Percentiles rank a stretch among this genome's conserved stretches.
These are phyloP conservation scores for Danaus chrysippus DNA, from an alignment of 2,888 invertebrate species.

Conservation along the genomic window DNA sequence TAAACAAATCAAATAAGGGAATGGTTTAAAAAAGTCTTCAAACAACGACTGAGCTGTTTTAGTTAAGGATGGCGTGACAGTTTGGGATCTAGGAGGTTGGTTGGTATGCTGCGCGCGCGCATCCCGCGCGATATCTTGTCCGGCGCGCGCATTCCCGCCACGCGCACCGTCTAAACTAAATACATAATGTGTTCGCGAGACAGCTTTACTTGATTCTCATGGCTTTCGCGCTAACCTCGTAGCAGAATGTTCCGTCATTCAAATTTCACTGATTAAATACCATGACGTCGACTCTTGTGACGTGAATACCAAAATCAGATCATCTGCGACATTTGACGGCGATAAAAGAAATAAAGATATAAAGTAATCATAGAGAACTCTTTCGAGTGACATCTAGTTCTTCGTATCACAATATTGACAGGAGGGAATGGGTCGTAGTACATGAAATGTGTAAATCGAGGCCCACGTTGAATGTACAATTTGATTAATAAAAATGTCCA, in stretches of 20 bases:
- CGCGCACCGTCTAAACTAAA: conserved; percentile 49
- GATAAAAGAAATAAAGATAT: no score
- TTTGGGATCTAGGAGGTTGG: conserved; percentile 27
- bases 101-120: conserved; percentile 33
- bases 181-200: conserved; percentile 60
- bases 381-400: not conserved
- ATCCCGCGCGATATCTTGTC: conserved; percentile 52
- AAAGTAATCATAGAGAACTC: no score
- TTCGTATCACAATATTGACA: not conserved
- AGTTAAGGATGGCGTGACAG: conserved; percentile 24
- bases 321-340: no score
- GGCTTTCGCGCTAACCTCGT: conserved; percentile 26
- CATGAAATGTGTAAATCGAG: conserved; percentile 17
- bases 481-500: conserved; percentile 35
- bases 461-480: conserved; percentile 23
- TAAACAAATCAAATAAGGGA: not conserved
- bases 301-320: conserved; percentile 8
- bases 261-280: conserved; percentile 23
- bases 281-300: conserved; percentile 7
- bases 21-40: conserved; percentile 14
- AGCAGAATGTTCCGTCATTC: conserved; percentile 25
- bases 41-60: conserved; percentile 16
- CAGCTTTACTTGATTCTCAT: conserved; percentile 34
- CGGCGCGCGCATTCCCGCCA: conserved; percentile 48
- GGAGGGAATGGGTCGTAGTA: not conserved